phyloP scores from a whole-genome alignment of 92 coral and sea anemone genomes.

The Micromussa lordhowensis region DNA sequence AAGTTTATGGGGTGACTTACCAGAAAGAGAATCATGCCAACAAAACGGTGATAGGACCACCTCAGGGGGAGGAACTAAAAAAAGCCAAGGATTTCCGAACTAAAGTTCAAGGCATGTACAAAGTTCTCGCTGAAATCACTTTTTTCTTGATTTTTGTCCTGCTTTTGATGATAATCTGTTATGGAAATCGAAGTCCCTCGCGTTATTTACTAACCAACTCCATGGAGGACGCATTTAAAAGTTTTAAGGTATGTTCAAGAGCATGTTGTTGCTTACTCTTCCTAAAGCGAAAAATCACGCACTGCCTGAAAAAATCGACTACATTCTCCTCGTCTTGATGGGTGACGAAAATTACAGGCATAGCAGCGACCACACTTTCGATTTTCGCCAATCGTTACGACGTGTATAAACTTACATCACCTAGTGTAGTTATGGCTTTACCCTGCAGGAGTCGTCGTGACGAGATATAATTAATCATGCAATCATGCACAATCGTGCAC shows the following conservation, averaged over 20 bases:
- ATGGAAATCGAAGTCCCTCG: constrained; percentile 80
- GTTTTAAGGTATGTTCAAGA: constrained; percentile 62
- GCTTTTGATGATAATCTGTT: constrained; percentile 79
- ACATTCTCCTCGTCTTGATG: no score
- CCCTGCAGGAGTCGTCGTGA: no score
- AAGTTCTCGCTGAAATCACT: constrained; percentile 73
- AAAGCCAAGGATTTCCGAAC: constrained; percentile 70
- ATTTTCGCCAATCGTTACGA: no score
- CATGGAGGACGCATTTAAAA: constrained; percentile 46
- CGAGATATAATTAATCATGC: no score
- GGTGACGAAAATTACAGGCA: no score
- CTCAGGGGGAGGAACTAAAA: constrained; percentile 61
- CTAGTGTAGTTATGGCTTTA: no score
- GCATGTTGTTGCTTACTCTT: neutral
- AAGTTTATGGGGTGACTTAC: constrained; percentile 55
- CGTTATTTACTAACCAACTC: constrained; percentile 70
- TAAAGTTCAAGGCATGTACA: constrained; percentile 66
- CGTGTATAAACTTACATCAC: no score
- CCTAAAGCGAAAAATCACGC: neutral
- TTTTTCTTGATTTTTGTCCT: constrained; percentile 74
- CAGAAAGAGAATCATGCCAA: neutral
- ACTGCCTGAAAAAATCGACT: no score
- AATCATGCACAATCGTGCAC: no score
- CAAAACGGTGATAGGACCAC: constrained; percentile 34
- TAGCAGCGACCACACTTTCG: no score